Conservation (phyloP, 2,888 invertebrate species). For the Hedychridium roseum region DNA sequence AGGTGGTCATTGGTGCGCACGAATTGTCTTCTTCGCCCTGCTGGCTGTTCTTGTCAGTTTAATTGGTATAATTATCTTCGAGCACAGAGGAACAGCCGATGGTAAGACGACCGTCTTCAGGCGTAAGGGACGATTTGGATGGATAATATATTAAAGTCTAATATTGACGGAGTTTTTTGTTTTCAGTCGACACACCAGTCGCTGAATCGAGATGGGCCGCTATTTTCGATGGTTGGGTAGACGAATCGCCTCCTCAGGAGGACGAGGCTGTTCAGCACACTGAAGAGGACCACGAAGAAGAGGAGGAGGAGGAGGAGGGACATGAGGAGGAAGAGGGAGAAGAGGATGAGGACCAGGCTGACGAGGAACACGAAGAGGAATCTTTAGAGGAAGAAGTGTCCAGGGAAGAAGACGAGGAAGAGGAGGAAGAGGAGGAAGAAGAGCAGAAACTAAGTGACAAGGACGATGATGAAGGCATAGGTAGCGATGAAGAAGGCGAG, state of each 20-base stretch:
- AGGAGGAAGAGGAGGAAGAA: slow-evolving; percentile 30
- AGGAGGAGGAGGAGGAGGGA: slow-evolving; percentile 56
- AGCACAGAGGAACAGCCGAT: slow-evolving; percentile 81
- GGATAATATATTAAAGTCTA: background rate
- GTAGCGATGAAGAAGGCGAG: slow-evolving; percentile 47
- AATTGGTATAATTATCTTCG: slow-evolving; percentile 80
- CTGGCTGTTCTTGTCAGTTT: slow-evolving; percentile 76
- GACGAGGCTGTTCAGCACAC: slow-evolving; percentile 60
- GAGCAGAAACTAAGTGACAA: slow-evolving; percentile 50
- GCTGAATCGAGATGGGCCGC: slow-evolving; percentile 77
- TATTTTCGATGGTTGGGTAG: slow-evolving; percentile 82
- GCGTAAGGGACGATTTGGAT: slow-evolving; percentile 2
- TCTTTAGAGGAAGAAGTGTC: slow-evolving; percentile 52
- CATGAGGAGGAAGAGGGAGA: slow-evolving; percentile 66
- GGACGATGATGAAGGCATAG: slow-evolving; percentile 42
- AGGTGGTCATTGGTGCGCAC: slow-evolving; percentile 86
- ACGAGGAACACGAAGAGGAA: slow-evolving; percentile 63
- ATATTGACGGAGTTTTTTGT: slow-evolving; percentile 9
- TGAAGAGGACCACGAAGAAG: slow-evolving; percentile 45
- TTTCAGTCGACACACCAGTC: slow-evolving; percentile 68
- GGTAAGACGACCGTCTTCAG: slow-evolving; percentile 67
- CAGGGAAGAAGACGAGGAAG: slow-evolving; percentile 51
- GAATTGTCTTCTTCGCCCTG: slow-evolving; percentile 81
- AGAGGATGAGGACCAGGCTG: slow-evolving; percentile 65
- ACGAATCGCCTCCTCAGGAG: slow-evolving; percentile 66